Conservation (phyloP, 1,140 invertebrate species). For the Mesaphorura yosii region DNA sequence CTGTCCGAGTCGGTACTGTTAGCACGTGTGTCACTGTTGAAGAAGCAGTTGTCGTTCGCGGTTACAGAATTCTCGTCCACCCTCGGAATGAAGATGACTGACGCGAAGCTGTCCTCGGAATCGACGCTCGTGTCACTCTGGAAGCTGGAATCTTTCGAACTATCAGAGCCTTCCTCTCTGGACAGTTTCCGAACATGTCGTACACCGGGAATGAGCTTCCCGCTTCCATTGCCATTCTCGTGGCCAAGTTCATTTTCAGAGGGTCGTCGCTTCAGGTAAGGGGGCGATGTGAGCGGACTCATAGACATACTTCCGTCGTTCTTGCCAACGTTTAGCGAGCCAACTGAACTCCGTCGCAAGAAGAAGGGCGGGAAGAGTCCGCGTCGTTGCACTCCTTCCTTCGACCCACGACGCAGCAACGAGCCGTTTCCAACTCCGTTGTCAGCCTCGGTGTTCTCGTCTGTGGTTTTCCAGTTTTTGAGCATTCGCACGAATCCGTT, state of each 20-base stretch:
- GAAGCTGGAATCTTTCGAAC: slow-evolving; percentile 78
- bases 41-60: slow-evolving; percentile 5
- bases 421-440: neutral
- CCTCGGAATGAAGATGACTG: slow-evolving; percentile 50
- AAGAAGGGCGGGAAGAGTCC: slow-evolving; percentile 30
- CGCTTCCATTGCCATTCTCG: slow-evolving; percentile 35
- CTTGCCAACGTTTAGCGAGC: slow-evolving; percentile 21
- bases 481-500: slow-evolving; percentile 61
- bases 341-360: slow-evolving; percentile 24
- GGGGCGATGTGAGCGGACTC: slow-evolving; percentile 14
- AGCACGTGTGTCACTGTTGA: slow-evolving; percentile 23
- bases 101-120: slow-evolving; percentile 81
- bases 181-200: slow-evolving; percentile 49
- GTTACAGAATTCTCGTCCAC: neutral
- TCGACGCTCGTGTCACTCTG: slow-evolving; percentile 87
- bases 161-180: slow-evolving; percentile 74
- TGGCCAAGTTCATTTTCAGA: slow-evolving; percentile 22
- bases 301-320: neutral
- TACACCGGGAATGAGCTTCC: slow-evolving; percentile 30
- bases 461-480: slow-evolving; percentile 51
- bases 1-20: slow-evolving; percentile 31
- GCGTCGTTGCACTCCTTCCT: slow-evolving; percentile 20
- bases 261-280: slow-evolving; percentile 18
- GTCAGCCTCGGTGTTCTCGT: neutral
- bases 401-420: slow-evolving; percentile 17